phyloP scores from a whole-genome alignment of 2,797 vertebrate species.

The Podargus strigoides region DNA sequence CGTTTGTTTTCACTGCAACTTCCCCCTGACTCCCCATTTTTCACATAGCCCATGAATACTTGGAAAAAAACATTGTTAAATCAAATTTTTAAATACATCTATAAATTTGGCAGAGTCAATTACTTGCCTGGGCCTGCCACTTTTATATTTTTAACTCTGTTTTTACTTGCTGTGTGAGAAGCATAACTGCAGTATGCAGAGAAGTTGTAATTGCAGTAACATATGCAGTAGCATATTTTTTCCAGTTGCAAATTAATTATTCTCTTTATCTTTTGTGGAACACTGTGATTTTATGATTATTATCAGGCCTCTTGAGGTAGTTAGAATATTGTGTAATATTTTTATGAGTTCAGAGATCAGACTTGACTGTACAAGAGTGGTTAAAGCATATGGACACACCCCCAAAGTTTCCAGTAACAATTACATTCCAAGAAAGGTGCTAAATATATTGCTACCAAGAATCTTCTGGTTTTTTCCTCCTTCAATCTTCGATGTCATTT shows the following conservation, averaged over 20 bases:
- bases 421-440: slow-evolving; percentile 65
- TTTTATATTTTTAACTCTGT: slow-evolving; percentile 18
- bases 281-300: background rate
- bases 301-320: slow-evolving; percentile 30
- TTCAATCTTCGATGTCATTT: slow-evolving; percentile 36
- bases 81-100: background rate
- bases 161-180: background rate
- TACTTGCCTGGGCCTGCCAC: background rate
- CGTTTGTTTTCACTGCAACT: background rate
- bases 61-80: background rate
- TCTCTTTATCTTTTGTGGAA: slow-evolving; percentile 31
- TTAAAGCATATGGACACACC: slow-evolving; percentile 32
- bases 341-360: slow-evolving; percentile 45
- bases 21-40: background rate
- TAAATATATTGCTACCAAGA: slow-evolving; percentile 64
- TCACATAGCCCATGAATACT: background rate
- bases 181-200: slow-evolving; percentile 11
- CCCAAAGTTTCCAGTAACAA: slow-evolving; percentile 61
- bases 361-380: slow-evolving; percentile 38
- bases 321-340: slow-evolving; percentile 49
- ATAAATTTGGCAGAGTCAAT: background rate
- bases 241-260: slow-evolving; percentile 28
- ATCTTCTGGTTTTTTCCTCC: slow-evolving; percentile 50
- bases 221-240: slow-evolving; percentile 15
- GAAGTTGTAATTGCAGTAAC: slow-evolving; percentile 1